These are phyloP conservation scores for Pelecanus crispus DNA, from an alignment of 2,113 vertebrate genomes.

Conservation along the genomic window DNA sequence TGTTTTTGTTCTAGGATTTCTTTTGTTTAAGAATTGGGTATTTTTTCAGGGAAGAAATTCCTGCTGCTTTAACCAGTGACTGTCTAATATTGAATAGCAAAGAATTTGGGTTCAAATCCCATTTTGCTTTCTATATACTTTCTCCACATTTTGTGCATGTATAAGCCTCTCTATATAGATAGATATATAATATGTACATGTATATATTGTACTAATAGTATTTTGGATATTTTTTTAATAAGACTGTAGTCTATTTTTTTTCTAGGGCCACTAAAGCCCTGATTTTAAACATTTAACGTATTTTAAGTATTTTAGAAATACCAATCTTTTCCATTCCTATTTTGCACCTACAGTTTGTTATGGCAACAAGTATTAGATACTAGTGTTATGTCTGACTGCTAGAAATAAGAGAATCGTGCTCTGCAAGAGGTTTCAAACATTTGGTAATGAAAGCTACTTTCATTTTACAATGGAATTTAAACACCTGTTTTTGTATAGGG, in stretches of 20 bases:
- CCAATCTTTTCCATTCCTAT: neutral
- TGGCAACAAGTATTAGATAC: neutral
- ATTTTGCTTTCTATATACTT: neutral
- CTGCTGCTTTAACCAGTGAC: neutral
- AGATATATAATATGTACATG: neutral
- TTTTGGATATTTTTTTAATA: neutral
- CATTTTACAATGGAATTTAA: neutral
- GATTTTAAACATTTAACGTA: neutral
- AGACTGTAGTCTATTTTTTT: neutral
- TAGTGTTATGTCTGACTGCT: neutral
- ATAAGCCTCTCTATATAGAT: neutral
- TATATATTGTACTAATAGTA: neutral
- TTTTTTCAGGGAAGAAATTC: neutral
- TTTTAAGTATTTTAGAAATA: neutral
- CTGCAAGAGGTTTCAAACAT: neutral
- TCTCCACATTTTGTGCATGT: neutral
- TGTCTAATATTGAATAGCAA: neutral
- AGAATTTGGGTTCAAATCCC: neutral
- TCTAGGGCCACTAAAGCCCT: neutral
- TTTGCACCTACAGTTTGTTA: neutral
- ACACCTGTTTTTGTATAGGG: neutral
- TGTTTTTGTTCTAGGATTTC: neutral
- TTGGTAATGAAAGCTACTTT: neutral
- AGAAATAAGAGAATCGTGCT: neutral
- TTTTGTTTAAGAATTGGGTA: neutral